Percentiles rank a stretch among this genome's conserved stretches.
Evolutionary conservation across 2,797 vertebrate species (phyloP).

Genomic region (Nyctalus aviator): DNA sequence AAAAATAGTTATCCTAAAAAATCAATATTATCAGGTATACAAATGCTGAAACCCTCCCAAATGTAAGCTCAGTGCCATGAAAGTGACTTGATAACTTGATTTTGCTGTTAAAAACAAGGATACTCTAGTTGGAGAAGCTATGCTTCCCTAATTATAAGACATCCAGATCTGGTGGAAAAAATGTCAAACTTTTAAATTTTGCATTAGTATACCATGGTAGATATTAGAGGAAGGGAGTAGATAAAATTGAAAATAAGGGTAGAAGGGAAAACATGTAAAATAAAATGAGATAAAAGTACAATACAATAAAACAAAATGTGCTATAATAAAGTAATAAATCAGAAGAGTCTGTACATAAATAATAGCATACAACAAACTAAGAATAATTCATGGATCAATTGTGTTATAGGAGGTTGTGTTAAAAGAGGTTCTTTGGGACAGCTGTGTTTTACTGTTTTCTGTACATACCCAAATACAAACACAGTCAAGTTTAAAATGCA

Average conservation of each 20-base stretch:
- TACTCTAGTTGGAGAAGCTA: not conserved
- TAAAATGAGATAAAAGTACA: not conserved
- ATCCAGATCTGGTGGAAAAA: not conserved
- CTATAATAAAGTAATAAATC: not conserved
- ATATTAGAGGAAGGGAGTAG: not conserved
- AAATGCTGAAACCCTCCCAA: not conserved
- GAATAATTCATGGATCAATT: too few relatives aligned
- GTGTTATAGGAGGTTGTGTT: not conserved
- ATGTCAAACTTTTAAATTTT: not conserved
- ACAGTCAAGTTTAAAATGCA: not conserved
- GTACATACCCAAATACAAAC: too few relatives aligned
- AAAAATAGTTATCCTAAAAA: not conserved
- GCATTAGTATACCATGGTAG: not conserved
- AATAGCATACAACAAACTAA: not conserved
- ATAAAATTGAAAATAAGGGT: not conserved
- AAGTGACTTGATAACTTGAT: not conserved
- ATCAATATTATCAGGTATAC: not conserved
- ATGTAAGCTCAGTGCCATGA: not conserved
- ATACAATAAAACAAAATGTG: not conserved
- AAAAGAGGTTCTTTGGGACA: too few relatives aligned
- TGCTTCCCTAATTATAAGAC: not conserved
- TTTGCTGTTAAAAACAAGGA: not conserved
- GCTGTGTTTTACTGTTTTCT: too few relatives aligned
- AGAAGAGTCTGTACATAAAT: not conserved
- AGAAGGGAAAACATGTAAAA: not conserved